Evolutionary conservation across 2,888 invertebrate species (phyloP).

Genomic region (Anagyrus pseudococci): DNA sequence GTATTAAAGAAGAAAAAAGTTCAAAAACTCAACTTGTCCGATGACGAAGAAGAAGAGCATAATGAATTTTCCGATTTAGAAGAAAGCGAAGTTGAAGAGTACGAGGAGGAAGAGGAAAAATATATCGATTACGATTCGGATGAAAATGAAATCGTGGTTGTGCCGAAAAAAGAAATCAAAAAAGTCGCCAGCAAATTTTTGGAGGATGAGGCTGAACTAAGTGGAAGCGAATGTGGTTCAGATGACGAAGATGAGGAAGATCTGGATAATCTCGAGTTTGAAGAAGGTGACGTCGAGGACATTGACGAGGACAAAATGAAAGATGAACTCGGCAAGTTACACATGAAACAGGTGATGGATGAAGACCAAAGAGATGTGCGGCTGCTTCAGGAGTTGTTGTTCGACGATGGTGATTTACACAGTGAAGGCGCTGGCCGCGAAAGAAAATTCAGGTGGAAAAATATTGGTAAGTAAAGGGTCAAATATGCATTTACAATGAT

Average conservation of each 20-base stretch:
- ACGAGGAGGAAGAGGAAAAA: slow-evolving; percentile 53
- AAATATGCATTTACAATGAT: not conserved
- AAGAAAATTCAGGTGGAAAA: slow-evolving; percentile 86
- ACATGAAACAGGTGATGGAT: slow-evolving; percentile 85
- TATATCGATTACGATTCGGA: slow-evolving; percentile 82
- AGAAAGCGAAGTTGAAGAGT: slow-evolving; percentile 54
- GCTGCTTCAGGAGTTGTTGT: slow-evolving; percentile 82
- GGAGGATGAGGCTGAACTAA: slow-evolving; percentile 90
- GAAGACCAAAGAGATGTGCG: slow-evolving; percentile 87
- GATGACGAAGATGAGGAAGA: slow-evolving; percentile 87
- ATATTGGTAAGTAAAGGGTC: slow-evolving; percentile 66
- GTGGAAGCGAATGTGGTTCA: slow-evolving; percentile 89
- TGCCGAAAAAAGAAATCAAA: slow-evolving; percentile 56
- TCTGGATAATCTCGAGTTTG: slow-evolving; percentile 80
- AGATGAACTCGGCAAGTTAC: slow-evolving; percentile 82
- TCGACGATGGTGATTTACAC: slow-evolving; percentile 89
- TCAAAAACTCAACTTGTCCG: slow-evolving; percentile 50
- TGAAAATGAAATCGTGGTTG: slow-evolving; percentile 77
- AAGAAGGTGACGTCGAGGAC: slow-evolving; percentile 84
- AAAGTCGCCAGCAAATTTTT: slow-evolving; percentile 75
- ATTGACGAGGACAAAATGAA: slow-evolving; percentile 81
- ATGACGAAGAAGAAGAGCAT: slow-evolving; percentile 49
- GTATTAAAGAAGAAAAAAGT: slow-evolving; percentile 42
- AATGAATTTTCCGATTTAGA: slow-evolving; percentile 37
- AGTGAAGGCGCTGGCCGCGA: slow-evolving; percentile 77